A percentile compares a stretch with the other conserved stretches of the same genome.
Conservation (phyloP, 2,797 vertebrate species). For the Enteromius trimaculatus region DNA sequence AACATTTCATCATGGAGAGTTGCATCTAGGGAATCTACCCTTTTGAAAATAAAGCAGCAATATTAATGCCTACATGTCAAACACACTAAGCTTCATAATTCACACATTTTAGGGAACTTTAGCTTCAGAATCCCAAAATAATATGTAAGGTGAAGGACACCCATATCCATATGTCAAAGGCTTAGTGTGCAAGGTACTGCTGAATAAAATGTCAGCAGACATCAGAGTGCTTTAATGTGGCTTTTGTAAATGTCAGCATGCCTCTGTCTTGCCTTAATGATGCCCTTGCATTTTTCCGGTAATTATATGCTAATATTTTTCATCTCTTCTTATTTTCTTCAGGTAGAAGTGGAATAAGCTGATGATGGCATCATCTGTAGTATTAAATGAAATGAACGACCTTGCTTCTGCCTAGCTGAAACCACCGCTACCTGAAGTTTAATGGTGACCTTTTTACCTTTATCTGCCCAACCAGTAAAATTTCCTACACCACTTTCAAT, state of each 20-base stretch:
- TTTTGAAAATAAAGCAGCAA: not conserved
- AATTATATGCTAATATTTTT: constrained; percentile 46
- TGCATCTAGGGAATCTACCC: not conserved
- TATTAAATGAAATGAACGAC: constrained; percentile 72
- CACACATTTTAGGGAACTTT: constrained; percentile 57
- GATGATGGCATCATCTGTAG: constrained; percentile 79
- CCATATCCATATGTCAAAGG: constrained; percentile 67
- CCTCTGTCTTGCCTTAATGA: constrained; percentile 66
- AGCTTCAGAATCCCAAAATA: constrained; percentile 59
- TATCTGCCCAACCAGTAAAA: constrained; percentile 72
- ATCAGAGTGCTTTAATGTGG: constrained; percentile 66
- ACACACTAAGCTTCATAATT: constrained; percentile 58
- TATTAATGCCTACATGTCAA: constrained; percentile 32
- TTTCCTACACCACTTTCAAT: constrained; percentile 63
- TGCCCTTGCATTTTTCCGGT: constrained; percentile 46
- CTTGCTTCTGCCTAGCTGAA: constrained; percentile 65
- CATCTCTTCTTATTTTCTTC: constrained; percentile 64
- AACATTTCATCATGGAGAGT: not conserved
- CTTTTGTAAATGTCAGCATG: constrained; percentile 73
- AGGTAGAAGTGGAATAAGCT: constrained; percentile 83
- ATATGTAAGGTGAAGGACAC: constrained; percentile 75
- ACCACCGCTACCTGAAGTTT: constrained; percentile 68
- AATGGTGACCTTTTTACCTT: constrained; percentile 69
- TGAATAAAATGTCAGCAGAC: constrained; percentile 77
- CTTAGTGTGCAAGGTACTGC: constrained; percentile 60